A percentile compares a stretch with the other conserved stretches of the same genome.
Evolutionary conservation across 2,113 vertebrate species (phyloP).

Genomic region (Otus sunia): DNA sequence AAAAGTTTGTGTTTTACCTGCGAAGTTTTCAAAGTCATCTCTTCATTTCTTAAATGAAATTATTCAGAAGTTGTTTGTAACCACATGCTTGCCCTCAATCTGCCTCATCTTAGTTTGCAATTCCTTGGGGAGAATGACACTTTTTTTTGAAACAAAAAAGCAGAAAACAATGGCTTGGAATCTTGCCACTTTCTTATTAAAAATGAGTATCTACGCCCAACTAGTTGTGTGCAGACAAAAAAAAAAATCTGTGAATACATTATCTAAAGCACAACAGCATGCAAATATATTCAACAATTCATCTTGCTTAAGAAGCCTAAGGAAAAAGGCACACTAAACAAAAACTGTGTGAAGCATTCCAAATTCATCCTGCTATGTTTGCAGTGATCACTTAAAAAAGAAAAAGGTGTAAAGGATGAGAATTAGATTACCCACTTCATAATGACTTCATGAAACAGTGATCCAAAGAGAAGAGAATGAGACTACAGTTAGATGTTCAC

Average conservation of each 20-base stretch:
- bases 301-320: not conserved
- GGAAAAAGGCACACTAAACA: constrained; percentile 19
- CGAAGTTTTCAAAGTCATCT: constrained; percentile 62
- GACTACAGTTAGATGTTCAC: not conserved
- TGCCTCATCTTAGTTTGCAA: constrained; percentile 28
- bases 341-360: not conserved
- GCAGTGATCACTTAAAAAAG: not conserved
- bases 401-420: not conserved
- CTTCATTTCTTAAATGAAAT: constrained; percentile 13
- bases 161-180: constrained; percentile 36
- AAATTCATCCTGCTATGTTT: not conserved
- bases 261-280: not conserved
- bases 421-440: not conserved
- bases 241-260: not conserved
- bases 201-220: not conserved
- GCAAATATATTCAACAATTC: constrained; percentile 14
- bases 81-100: constrained; percentile 31
- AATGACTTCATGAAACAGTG: not conserved
- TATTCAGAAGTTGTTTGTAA: constrained; percentile 19
- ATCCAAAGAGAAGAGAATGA: not conserved
- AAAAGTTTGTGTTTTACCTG: constrained; percentile 23
- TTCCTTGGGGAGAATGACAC: constrained; percentile 7
- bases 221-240: not conserved
- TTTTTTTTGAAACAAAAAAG: not conserved
- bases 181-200: constrained; percentile 35